A percentile compares a stretch with the other conserved stretches of the same genome.
phyloP scores from a whole-genome alignment of 2,113 vertebrate genomes.

The Leiothrix lutea region DNA sequence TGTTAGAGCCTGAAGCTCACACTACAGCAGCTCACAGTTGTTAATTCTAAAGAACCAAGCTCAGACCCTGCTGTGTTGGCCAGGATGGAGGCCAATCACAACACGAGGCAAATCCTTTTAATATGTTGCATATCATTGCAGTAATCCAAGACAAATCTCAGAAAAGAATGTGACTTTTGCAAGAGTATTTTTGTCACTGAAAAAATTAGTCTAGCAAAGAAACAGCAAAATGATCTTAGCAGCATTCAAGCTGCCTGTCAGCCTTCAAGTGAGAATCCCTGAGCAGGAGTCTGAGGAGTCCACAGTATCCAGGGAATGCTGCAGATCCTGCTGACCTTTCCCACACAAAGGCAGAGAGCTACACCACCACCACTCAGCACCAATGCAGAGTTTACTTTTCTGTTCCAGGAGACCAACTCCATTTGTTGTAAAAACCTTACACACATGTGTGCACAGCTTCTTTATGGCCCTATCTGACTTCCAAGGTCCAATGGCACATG shows the following conservation, averaged over 20 bases:
- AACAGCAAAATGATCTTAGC: neutral
- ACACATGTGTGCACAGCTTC: neutral
- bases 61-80: neutral
- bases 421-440: neutral
- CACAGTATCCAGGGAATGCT: neutral
- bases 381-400: neutral
- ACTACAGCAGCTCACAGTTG: neutral
- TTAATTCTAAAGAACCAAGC: neutral
- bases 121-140: neutral
- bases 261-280: neutral
- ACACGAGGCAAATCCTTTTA: neutral
- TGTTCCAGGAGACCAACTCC: neutral
- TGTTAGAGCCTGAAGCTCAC: neutral
- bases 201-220: slow-evolving; percentile 12
- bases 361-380: neutral
- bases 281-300: neutral
- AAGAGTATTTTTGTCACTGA: neutral
- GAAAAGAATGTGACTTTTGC: neutral
- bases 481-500: neutral
- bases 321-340: neutral
- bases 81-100: slow-evolving; percentile 19
- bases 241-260: neutral
- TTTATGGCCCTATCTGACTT: neutral
- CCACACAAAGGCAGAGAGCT: neutral
- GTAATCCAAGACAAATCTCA: slow-evolving; percentile 41